Conservation (phyloP, 2,888 invertebrate genomes). For the Drosophila meridionalis region DNA sequence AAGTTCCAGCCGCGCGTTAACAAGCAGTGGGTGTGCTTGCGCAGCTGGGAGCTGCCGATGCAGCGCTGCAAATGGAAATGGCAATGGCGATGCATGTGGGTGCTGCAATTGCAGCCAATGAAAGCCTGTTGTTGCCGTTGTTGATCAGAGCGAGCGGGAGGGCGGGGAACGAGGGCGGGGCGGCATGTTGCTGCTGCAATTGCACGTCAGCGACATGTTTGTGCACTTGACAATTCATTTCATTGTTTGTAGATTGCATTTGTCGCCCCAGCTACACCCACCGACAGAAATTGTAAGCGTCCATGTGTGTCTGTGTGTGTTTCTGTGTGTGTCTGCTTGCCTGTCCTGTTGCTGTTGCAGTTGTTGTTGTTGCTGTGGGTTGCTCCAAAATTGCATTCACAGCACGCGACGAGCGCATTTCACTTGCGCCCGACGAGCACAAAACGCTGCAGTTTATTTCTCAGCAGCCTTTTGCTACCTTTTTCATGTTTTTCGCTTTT, state of each 20-base stretch:
- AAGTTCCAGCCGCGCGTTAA: slow-evolving; percentile 46
- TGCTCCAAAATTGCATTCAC: slow-evolving; percentile 75
- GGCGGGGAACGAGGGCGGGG: not conserved
- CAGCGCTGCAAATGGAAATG: not conserved
- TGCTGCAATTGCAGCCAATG: slow-evolving; percentile 61
- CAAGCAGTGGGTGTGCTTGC: slow-evolving; percentile 32
- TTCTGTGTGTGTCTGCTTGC: slow-evolving; percentile 15
- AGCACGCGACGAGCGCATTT: slow-evolving; percentile 78
- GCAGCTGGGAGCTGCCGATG: not conserved
- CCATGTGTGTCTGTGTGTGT: slow-evolving; percentile 5
- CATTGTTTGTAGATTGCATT: slow-evolving; percentile 82
- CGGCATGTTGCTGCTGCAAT: slow-evolving; percentile 50
- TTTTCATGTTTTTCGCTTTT: slow-evolving; percentile 61
- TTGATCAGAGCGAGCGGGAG: not conserved
- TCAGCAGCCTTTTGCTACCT: slow-evolving; percentile 74
- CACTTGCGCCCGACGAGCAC: slow-evolving; percentile 59
- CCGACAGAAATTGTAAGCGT: slow-evolving; percentile 49
- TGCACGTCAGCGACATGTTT: slow-evolving; percentile 80
- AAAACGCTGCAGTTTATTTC: slow-evolving; percentile 76
- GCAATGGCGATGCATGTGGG: slow-evolving; percentile 1
- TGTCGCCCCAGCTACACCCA: slow-evolving; percentile 55
- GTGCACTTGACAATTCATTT: slow-evolving; percentile 83
- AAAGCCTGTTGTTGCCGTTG: slow-evolving; percentile 44
- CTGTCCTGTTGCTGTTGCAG: slow-evolving; percentile 19
- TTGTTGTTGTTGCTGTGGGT: slow-evolving; percentile 22